phyloP scores from a whole-genome alignment of 2,888 invertebrate species.

The Chrysolina haemoptera region DNA sequence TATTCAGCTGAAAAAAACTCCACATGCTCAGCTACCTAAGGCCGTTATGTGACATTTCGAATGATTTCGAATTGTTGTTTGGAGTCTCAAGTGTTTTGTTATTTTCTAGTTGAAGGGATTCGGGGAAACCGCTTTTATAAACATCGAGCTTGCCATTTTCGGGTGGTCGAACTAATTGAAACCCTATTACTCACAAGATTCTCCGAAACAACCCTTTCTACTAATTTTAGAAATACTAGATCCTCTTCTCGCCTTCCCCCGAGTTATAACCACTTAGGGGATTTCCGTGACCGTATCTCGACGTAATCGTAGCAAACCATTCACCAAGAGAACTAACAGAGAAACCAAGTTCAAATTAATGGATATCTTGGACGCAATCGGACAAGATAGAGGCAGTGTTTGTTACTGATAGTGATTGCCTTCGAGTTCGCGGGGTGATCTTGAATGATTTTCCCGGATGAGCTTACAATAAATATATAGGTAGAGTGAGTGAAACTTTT shows the following conservation, averaged over 20 bases:
- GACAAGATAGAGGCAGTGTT: slow-evolving; percentile 2
- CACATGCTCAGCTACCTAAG: too few species aligned
- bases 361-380: slow-evolving; percentile 4
- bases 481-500: too few species aligned
- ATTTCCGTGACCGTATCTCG: slow-evolving; percentile 29
- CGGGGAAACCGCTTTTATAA: background rate
- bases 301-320: slow-evolving; percentile 22
- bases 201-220: background rate
- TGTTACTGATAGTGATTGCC: slow-evolving; percentile 9
- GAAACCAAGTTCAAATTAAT: slow-evolving; percentile 41
- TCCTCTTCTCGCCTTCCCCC: slow-evolving; percentile 28
- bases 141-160: too few species aligned
- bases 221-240: background rate
- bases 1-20: too few species aligned
- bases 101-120: background rate
- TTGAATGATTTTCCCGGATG: background rate
- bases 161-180: background rate
- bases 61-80: background rate
- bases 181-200: slow-evolving; percentile 2
- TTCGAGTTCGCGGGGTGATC: background rate
- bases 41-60: too few species aligned
- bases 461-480: background rate
- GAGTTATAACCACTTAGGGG: slow-evolving; percentile 41
- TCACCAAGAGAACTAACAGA: slow-evolving; percentile 38
- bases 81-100: background rate